Percentiles rank a stretch among this genome's conserved stretches.
Conservation (phyloP, 1,140 invertebrate species). For the Euura saliciscinereae region DNA sequence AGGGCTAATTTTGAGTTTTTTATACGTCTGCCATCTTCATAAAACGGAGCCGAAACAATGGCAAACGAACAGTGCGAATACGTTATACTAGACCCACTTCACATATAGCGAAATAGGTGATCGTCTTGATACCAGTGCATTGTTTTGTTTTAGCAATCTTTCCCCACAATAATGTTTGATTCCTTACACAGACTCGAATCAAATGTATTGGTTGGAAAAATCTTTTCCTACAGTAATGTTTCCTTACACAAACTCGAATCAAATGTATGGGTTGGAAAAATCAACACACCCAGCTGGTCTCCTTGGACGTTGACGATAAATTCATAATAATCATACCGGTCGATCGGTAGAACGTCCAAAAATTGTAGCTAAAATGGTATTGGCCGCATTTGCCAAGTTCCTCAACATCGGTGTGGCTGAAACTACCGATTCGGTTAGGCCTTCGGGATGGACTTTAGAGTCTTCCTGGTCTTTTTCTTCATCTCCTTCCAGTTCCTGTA, state of each 20-base stretch:
- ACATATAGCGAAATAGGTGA: no score
- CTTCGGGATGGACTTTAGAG: neutral
- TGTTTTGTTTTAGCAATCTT: no score
- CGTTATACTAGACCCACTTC: no score
- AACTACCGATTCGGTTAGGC: conserved; percentile 10
- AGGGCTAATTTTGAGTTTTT: neutral
- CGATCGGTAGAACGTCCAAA: conserved; percentile 13
- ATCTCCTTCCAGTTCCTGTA: neutral
- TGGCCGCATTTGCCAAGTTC: conserved; percentile 21
- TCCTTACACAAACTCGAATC: no score
- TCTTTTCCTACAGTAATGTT: no score
- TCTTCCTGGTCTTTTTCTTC: neutral
- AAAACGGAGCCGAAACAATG: neutral
- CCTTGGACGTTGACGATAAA: no score
- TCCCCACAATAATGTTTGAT: no score
- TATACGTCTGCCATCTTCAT: neutral
- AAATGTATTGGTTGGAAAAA: no score
- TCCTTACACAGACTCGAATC: no score
- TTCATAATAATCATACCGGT: neutral
- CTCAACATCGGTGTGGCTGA: conserved; percentile 17
- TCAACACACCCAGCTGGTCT: no score
- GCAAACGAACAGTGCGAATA: neutral
- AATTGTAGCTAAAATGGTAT: conserved; percentile 19
- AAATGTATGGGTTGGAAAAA: no score
- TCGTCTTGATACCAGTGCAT: no score